Evolutionary conservation across 2,113 vertebrate genomes (phyloP), one percentile per base, ranked within the genome.

Genomic region (Manacus vitellinus): DNA sequence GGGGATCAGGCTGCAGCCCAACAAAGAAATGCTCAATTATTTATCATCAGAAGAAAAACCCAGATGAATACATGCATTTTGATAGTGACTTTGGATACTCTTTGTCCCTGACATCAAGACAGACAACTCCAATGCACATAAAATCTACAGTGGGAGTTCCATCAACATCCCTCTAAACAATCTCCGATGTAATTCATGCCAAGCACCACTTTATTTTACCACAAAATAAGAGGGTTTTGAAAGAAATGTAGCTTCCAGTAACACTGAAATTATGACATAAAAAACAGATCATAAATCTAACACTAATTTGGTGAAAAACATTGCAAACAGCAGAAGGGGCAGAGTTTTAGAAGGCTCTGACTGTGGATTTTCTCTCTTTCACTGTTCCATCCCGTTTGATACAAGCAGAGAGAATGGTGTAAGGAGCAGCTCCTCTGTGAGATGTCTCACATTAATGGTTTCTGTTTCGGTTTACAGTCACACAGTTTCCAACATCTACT

Each of bases 21-120:
- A 86, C 94, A 92, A 93, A 96, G 89, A 82, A 66, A 81, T 3
- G 11, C 54, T 95, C 68, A 82, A 95, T 91, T 95, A 95, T 95
- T 95, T 82, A 93, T 37, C 37, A 78, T 31, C 56, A 74, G n/a
- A 88, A 85, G 49, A 41, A 82, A 92, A 93, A 2, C 4, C 10
- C 37, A 65, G 87, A 89, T 22, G 46, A 94, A 89, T 47, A 13
- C 17, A 73, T 61, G 8, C 51, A 47, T 82, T 85, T 74, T 88
- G 22, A 89, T 13, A 23, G 39, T 20, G 39, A 21, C 61, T 94
- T 62, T 71, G 47, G 77, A 93, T 47, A 22, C 9, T 52, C 4
- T 51, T 78, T 41, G 61, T 68, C 80, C 58, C 79, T 52, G 46
- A 70, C 59, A 78, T 23, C 43, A 41, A 87, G 59, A 28, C 23